Evolutionary conservation across 2,888 invertebrate genomes (phyloP).

Genomic region (Mongoloraphidia duomilia): DNA sequence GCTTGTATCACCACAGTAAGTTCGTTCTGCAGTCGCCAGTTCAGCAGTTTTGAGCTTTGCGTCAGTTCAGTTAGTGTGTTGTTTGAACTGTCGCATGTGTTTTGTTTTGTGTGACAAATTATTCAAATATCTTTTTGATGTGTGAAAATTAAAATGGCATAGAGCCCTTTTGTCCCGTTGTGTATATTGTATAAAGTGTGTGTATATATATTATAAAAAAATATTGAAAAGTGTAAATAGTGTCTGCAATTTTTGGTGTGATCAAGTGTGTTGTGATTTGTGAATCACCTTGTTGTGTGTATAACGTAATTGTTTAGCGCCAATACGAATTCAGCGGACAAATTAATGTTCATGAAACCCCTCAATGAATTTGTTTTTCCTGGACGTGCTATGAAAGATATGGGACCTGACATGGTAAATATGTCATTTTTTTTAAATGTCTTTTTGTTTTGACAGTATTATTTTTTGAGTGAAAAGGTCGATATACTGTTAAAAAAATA

Average conservation of each 20-base stretch:
- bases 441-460: too few relatives aligned
- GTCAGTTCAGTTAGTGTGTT: neutral
- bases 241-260: neutral
- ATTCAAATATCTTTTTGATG: neutral
- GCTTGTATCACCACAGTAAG: too few relatives aligned
- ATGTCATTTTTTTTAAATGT: neutral
- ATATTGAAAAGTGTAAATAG: neutral
- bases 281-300: neutral
- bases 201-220: neutral
- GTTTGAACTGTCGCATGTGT: neutral
- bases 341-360: constrained; percentile 40
- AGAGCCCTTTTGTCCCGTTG: neutral
- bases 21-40: too few relatives aligned
- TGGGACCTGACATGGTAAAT: constrained; percentile 68
- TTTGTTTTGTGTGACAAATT: neutral
- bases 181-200: constrained; percentile 2
- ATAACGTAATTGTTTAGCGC: neutral
- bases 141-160: neutral
- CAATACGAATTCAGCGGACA: constrained; percentile 24
- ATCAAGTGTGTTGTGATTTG: neutral
- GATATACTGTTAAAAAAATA: too few relatives aligned
- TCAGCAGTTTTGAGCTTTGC: neutral
- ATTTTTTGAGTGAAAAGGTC: too few relatives aligned
- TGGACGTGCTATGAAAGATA: constrained; percentile 58
- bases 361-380: constrained; percentile 53